A percentile compares a stretch with the other conserved stretches of the same genome.
Conservation (phyloP, 2,888 invertebrate species). For the Merodon equestris region DNA sequence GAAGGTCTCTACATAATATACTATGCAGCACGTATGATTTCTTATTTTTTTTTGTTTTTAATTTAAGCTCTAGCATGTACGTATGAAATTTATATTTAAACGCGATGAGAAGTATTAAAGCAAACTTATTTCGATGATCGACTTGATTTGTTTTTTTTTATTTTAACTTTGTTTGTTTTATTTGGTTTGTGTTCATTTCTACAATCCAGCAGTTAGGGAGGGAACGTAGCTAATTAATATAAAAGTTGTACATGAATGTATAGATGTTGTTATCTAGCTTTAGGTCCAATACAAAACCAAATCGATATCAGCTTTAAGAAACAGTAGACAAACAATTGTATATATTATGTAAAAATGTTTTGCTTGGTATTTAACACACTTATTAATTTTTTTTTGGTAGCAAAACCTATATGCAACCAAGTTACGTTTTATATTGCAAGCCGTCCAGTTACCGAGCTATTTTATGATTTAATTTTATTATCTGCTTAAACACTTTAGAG, state of each 20-base stretch:
- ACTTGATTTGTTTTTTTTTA: constrained; percentile 53
- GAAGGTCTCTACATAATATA: constrained; percentile 41
- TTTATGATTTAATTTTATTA: no score
- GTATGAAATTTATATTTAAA: constrained; percentile 51
- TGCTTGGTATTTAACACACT: no score
- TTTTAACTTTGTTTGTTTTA: constrained; percentile 3
- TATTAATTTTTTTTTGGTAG: no score
- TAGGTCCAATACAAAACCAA: no score
- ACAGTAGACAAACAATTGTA: no score
- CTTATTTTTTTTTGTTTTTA: constrained; percentile 30
- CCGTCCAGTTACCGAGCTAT: no score
- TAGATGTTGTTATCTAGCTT: background rate
- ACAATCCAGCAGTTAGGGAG: background rate
- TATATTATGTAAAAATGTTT: no score
- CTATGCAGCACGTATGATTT: constrained; percentile 22
- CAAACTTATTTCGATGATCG: constrained; percentile 49
- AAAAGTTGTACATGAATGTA: background rate
- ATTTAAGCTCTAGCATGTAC: constrained; percentile 50
- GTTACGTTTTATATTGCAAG: no score
- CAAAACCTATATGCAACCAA: no score
- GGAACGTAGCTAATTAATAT: background rate
- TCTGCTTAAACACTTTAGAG: no score
- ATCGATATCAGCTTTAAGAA: no score
- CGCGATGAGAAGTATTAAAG: constrained; percentile 58
- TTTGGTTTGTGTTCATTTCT: background rate